Evolutionary conservation across 2,797 vertebrate genomes (phyloP), one percentile per base, ranked within the genome.

Genomic region (Buceros bicornis): DNA sequence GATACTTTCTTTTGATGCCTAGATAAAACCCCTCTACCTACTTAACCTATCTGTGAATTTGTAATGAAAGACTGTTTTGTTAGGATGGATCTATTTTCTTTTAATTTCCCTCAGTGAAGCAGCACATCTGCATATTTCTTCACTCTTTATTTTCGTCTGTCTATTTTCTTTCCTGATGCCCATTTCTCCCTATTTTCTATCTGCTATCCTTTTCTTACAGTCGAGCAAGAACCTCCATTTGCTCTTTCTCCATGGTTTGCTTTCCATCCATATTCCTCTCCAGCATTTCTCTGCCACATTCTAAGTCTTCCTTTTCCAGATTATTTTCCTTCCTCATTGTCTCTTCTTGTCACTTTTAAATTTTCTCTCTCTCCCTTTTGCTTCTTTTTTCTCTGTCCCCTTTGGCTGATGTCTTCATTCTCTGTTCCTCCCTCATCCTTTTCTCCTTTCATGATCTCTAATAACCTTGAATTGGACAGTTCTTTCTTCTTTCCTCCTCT

Each of bases 401-500:
- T 62, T 82, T 82, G 16, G 56, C 31, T 85, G 62, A 56, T 47
- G 20, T 45, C 71, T 89, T 84, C 67, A 22, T 66, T 71, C 31
- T 69, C 43, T 73, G 31, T 84, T 91, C 37, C 51, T 73, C 51
- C 18, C 40, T 93, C 42, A 77, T 60, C 15, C 35, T 45, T 73
- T 90, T 48, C 25, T 93, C 28, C 25, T 85, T 89, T 89, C 66
- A 73, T 24, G 28, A 58, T 81, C 62, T 70, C 66, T 84, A 80
- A 93, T 71, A 94, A 93, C 51, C 62, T 82, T 70, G 60, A 87
- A 84, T 31, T 58, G 0, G 0, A 77, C 11, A 37, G 20, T 84
- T 82, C 54, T 89, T 86, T 93, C 73, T 89, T 92, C 48, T 79
- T 84, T 82, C 43, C 19, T 56, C 51, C n/a, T 56, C 58, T 87